Base-by-base conservation (phyloP, 2,888 invertebrate genomes). In the Drosophila demipolita region DNA sequence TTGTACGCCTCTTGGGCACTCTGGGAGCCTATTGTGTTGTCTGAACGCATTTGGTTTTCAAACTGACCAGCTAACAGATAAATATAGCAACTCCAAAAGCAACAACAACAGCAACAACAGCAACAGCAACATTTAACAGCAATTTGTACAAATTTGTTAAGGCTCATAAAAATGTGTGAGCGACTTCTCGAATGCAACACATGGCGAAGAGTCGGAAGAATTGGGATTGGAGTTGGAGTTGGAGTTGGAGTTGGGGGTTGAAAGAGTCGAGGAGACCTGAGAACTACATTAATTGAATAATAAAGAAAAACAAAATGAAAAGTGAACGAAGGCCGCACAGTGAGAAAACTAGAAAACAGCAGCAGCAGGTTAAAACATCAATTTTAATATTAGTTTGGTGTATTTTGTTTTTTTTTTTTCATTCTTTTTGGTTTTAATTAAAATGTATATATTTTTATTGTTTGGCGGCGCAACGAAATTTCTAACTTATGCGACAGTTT, bases 401-500 rank as follows among this genome's bases (percentile, higher is more conserved):
- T 45, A 23, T 7, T 36, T 36, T 36, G 38, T 45, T 12, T 15
- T 26, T 54, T 23, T 23, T 23, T 23, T 29, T 6, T 29, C 29
- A 6, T 29, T 29, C 29, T 20, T 36, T 36, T 20, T 29, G 45
- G 55, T 48, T 23, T 53, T 81, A 81, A 85, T 80, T 80, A 77
- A 87, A 80, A 89, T 85, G 82, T 78, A 78, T 81, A 83, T 65
- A 69, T 78, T 76, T 66, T 54, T 52, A 82, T 82, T 84, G 83
- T 80, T 65, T 50, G 59, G 29, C 29, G 69, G 82, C 82, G 82
- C 78, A 78, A 82, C 79, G 82, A 77, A 79, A 82, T 80, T 78
- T 80, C 61, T 89, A 75, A 87, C 78, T 87, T 87, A 87, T 87
- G 80, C 89, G 87, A 87, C 87, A 89, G 86, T 87, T 87, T 90